Evolutionary conservation across 2,113 vertebrate genomes (phyloP), one percentile per base, ranked within the genome.

Genomic region (Sturnira hondurensis): DNA sequence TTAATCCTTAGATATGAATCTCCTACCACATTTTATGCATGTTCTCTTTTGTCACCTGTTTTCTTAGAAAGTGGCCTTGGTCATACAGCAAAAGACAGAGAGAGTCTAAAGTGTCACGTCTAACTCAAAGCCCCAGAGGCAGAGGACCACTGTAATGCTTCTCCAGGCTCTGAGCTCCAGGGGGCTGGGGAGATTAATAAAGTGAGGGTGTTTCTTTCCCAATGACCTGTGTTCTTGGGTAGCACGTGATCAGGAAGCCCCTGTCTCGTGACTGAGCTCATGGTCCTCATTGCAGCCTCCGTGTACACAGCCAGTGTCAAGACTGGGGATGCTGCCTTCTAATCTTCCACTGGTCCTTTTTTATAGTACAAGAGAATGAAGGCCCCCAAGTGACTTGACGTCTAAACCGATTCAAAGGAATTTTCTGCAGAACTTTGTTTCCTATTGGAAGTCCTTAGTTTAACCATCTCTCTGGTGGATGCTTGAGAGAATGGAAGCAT

Each of bases 1-100:
- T 88, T 47, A 92, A 78, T 94, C 77, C 85, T 92, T 61, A 90
- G 63, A 73, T 86, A 85, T 31, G 90, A 80, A 43, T 82, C 87
- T 96, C 88, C 70, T 67, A 93, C 68, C 67, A n/a, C n/a, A 65
- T 93, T 73, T 91, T 95, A 95, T 86, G 80, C 71, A 61, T 87
- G 78, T 45, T 87, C 56, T 86, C 89, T 95, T 96, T 94, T 95
- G 86, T 95, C 89, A 84, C 81, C 45, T 77, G 61, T 85, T 93
- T 95, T 87, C 84, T 96, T 91, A 84, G 87, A 95, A 96, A 88
- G 81, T 88, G 52, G 85, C 41, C 67, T 96, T 92, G 91, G 91
- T 88, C 76, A 78, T 36, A 88, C 52, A 87, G 71, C 81, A 95
- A 95, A 88, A 96, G 84, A 45, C 74, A 93, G 70, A 84, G 36